Evolutionary conservation across 2,113 vertebrate genomes (phyloP), one percentile per base, ranked within the genome.

Genomic region (Lepus timidus): DNA sequence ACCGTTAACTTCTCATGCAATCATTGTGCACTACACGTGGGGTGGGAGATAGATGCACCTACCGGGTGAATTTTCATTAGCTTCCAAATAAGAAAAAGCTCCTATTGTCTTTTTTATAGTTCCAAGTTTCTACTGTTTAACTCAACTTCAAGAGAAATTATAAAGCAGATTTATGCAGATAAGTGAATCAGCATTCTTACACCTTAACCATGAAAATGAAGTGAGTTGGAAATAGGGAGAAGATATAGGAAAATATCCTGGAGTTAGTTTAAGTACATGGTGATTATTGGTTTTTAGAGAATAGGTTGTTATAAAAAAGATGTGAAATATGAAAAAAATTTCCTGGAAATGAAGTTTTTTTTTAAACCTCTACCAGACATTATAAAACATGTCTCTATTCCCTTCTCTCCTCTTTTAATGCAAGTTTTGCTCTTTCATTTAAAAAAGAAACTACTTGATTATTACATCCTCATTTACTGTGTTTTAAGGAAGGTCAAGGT

Each of bases 361-460:
- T 78, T 49, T 76, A 82, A 78, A 49, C 33, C 36, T 91, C 31
- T 91, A 39, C 65, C 89, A 90, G 79, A 88, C 49, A 85, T 87
- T 90, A 71, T 84, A 94, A 83, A 95, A 91, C 87, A 82, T 62
- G 78, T 92, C 44, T 95, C 85, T 88, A 29, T 85, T 84, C 27
- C 33, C 39, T 92, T 83, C 55, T 83, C 61, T 86, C 64, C 12
- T 17, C 27, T 13, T 73, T 92, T 95, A 94, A 92, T 93, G 75
- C 51, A 94, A 96, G n/a, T 83, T 95, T 90, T 87, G 31, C 92
- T 91, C 96, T 96, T 93, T 97, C 88, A 97, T 96, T 95, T 44
- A 93, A 88, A 93, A 95, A 96, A 87, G 81, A 95, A 97, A 95
- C 95, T 65, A 92, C 81, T 88, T 97, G 93, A 95, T 97, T 88